Conservation (phyloP, 2,113 vertebrate genomes). For the Corynorhinus townsendii region DNA sequence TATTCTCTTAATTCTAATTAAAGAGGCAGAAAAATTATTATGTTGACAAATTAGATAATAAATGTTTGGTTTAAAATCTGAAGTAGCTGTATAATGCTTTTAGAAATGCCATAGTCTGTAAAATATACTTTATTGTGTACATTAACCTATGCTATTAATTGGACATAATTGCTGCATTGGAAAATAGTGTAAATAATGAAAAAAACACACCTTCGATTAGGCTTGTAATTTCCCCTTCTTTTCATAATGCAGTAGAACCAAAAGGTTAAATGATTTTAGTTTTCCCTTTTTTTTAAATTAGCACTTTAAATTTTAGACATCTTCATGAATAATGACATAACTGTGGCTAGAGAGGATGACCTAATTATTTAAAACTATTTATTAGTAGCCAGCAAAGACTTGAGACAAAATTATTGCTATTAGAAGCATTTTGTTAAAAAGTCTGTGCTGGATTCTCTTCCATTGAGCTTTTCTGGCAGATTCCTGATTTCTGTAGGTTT, state of each 20-base stretch:
- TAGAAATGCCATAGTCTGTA: neutral
- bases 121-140: neutral
- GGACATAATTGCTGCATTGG: neutral
- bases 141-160: neutral
- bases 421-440: neutral
- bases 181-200: neutral
- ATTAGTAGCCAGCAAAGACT: neutral
- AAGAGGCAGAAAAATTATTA: neutral
- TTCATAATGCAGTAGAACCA: neutral
- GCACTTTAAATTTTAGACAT: neutral
- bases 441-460: neutral
- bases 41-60: neutral
- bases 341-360: neutral
- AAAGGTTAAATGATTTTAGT: neutral
- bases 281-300: neutral
- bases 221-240: conserved; percentile 7
- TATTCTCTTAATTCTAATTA: conserved; percentile 28
- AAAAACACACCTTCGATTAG: neutral
- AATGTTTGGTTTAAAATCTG: neutral
- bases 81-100: conserved; percentile 6
- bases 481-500: neutral
- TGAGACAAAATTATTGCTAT: neutral
- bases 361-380: neutral
- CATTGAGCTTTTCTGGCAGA: neutral
- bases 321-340: neutral